Conservation (phyloP, 2,113 vertebrate genomes). For the Nesogale talazaci region DNA sequence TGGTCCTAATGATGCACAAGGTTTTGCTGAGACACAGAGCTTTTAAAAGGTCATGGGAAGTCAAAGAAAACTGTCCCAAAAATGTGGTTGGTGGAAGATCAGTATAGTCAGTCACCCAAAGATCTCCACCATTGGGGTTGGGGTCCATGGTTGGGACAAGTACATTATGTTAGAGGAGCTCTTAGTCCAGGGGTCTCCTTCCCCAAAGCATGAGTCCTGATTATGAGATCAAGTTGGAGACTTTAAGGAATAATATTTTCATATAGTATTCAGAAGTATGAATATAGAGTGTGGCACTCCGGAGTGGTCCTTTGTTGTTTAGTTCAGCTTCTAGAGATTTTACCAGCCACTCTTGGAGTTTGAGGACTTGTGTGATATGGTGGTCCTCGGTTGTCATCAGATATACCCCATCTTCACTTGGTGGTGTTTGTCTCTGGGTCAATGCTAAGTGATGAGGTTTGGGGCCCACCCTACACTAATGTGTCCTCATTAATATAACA, state of each 20-base stretch:
- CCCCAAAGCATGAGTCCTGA: no score
- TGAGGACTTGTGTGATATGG: not conserved
- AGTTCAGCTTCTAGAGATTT: not conserved
- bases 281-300: not conserved
- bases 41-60: no score
- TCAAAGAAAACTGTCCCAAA: no score
- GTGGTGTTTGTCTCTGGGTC: no score
- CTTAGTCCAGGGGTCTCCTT: no score
- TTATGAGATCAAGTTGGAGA: not conserved
- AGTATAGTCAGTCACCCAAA: no score
- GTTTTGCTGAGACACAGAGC: no score
- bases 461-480: not conserved
- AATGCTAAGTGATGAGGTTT: not conserved
- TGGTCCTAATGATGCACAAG: no score
- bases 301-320: not conserved
- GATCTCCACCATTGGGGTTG: no score
- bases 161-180: no score
- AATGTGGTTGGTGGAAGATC: no score
- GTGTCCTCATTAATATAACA: not conserved
- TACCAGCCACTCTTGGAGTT: not conserved
- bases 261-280: not conserved
- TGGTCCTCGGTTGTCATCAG: not conserved
- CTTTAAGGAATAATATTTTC: not conserved
- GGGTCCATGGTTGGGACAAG: no score
- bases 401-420: not conserved